Evolutionary conservation across 2,113 vertebrate genomes (phyloP), one percentile per base, ranked within the genome.

Genomic region (Entomyzon cyanotis): DNA sequence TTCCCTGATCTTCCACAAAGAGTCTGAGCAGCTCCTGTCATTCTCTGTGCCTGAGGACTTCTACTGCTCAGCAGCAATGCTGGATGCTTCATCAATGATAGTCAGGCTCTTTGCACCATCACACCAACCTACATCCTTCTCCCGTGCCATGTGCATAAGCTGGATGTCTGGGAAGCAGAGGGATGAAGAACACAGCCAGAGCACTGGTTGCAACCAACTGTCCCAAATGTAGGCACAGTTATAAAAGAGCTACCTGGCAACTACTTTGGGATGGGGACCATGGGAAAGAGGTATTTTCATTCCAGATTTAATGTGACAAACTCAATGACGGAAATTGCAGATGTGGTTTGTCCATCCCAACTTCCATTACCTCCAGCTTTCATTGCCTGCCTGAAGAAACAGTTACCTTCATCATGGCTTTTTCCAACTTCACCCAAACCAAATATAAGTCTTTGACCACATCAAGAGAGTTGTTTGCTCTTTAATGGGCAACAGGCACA

Each of bases 121-220:
- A 9, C 2, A 3, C 9, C 84, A 52, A 5, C 10, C 24, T 35
- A 28, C 21, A 10, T 23, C 35, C 30, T 71, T 47, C 58, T 58
- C 56, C 37, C 42, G 22, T 1, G 4, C 22, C 2, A 0, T 35
- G 20, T 10, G 23, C 33, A 27, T 0, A 25, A 33, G 15, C 25
- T 39, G 0, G 12, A 3, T 22, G 8, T 24, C 59, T 39, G 70
- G 42, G 28, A 50, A 76, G 33, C 49, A 86, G 28, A 53, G 12
- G 25, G 21, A 7, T 62, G 50, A 56, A 4, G 31, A 12, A 62
- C 30, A 68, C 14, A 88, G 41, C 4, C 65, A 75, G 20, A 65
- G 18, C 30, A 55, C 10, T 73, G 30, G 2, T 22, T 73, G 50
- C 27, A 60, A 52, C 33, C 49, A 53, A 37, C 55, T 4, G 1